Percentiles rank a stretch among this genome's conserved stretches.
phyloP scores from a whole-genome alignment of 2,113 vertebrate genomes.

The Ceyx cyanopectus region DNA sequence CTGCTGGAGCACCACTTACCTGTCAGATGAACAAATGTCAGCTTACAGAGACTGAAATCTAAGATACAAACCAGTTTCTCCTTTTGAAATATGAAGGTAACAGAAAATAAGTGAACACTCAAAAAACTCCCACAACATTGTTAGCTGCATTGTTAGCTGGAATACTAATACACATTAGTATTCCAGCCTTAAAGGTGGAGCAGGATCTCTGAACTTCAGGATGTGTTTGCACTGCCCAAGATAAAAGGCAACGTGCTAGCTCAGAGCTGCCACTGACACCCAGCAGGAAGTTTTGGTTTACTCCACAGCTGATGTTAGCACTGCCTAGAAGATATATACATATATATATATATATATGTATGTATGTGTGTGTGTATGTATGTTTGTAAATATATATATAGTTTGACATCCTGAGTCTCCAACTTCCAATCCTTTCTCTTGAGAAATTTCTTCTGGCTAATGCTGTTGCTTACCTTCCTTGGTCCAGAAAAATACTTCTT shows the following conservation, averaged over 20 bases:
- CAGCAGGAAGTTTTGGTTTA: background rate
- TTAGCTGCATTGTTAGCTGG: background rate
- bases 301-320: background rate
- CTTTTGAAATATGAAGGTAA: background rate
- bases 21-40: background rate
- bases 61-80: background rate
- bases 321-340: background rate
- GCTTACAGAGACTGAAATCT: background rate
- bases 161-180: background rate
- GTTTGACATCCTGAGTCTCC: background rate
- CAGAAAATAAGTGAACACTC: background rate
- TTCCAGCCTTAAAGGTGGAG: background rate
- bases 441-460: background rate
- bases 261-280: background rate
- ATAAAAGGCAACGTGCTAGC: background rate
- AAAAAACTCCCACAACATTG: background rate
- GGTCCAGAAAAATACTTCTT: background rate
- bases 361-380: too few species aligned
- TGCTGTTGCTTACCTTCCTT: background rate
- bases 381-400: background rate
- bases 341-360: rapidly evolving
- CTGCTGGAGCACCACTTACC: background rate
- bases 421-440: background rate
- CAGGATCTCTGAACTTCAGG: background rate
- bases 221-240: background rate